A percentile compares a stretch with the other conserved stretches of the same genome.
phyloP scores from a whole-genome alignment of 64 coral and sea anemone species.

The Montipora efflorescens region DNA sequence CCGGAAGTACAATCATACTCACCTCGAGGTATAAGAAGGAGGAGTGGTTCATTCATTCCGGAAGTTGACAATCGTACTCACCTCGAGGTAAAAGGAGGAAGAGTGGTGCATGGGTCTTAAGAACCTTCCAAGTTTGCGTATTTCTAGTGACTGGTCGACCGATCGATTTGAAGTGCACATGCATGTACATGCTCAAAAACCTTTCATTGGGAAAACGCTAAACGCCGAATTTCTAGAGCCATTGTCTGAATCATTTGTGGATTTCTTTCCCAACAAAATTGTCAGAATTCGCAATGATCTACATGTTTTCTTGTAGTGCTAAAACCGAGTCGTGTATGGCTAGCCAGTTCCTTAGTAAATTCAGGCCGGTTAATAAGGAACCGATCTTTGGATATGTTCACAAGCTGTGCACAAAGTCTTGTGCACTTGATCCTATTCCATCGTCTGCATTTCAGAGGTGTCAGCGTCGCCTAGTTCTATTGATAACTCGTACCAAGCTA shows the following conservation, averaged over 20 bases:
- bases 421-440: not conserved
- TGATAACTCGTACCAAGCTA: conserved; percentile 18
- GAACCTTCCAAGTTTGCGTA: too few relatives aligned
- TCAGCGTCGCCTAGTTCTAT: not conserved
- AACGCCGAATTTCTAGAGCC: too few relatives aligned
- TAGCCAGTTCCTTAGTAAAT: not conserved
- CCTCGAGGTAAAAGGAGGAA: not conserved
- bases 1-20: too few relatives aligned
- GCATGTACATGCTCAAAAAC: too few relatives aligned
- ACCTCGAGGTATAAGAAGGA: too few relatives aligned
- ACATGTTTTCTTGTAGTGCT: not conserved
- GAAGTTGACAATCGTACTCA: too few relatives aligned
- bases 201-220: too few relatives aligned
- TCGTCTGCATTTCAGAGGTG: not conserved
- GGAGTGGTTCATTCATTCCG: too few relatives aligned
- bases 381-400: not conserved
- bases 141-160: too few relatives aligned
- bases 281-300: conserved; percentile 19
- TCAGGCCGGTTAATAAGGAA: not conserved
- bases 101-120: too few relatives aligned
- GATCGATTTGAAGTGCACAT: too few relatives aligned
- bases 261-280: not conserved
- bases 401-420: conserved; percentile 3
- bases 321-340: not conserved
- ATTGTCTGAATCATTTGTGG: not conserved